phyloP scores from a whole-genome alignment of 1,140 invertebrate species.

The Drosophila saltans region DNA sequence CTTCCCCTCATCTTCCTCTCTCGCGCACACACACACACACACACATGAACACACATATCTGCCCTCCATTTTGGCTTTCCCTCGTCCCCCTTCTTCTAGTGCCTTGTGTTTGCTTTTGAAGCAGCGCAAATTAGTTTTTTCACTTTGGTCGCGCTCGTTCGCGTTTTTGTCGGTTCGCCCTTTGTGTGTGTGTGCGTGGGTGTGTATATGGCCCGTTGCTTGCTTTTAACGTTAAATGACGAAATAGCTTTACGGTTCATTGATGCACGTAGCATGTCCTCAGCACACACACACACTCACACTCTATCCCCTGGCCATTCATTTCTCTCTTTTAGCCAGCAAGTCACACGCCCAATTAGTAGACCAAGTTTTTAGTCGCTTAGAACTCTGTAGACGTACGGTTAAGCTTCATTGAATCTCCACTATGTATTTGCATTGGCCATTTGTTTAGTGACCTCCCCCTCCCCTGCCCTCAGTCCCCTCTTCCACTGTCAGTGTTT shows the following conservation, averaged over 20 bases:
- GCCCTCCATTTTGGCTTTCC: background rate
- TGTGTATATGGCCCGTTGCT: conserved; percentile 58
- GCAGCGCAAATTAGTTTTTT: conserved; percentile 83
- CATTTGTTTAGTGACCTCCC: conserved; percentile 41
- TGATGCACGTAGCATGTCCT: conserved; percentile 70
- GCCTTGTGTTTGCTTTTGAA: conserved; percentile 76
- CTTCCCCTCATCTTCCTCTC: background rate
- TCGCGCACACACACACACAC: conserved; percentile 9
- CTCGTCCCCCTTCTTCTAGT: background rate
- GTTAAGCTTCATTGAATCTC: conserved; percentile 78
- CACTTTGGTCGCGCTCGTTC: conserved; percentile 76
- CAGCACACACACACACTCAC: conserved; percentile 14
- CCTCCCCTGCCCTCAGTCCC: background rate
- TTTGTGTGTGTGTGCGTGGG: conserved; percentile 50
- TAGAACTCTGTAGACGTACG: conserved; percentile 64
- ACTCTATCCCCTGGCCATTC: background rate
- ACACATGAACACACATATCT: conserved; percentile 4
- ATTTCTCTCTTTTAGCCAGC: conserved; percentile 31
- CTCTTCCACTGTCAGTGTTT: conserved; percentile 36
- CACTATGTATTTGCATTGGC: conserved; percentile 78
- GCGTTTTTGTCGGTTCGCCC: conserved; percentile 43
- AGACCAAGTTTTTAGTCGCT: conserved; percentile 70
- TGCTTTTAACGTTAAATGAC: conserved; percentile 81
- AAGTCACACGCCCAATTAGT: conserved; percentile 81
- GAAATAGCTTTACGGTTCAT: conserved; percentile 81